Evolutionary conservation across 2,797 vertebrate species (phyloP).

Genomic region (Lagodon rhomboides): DNA sequence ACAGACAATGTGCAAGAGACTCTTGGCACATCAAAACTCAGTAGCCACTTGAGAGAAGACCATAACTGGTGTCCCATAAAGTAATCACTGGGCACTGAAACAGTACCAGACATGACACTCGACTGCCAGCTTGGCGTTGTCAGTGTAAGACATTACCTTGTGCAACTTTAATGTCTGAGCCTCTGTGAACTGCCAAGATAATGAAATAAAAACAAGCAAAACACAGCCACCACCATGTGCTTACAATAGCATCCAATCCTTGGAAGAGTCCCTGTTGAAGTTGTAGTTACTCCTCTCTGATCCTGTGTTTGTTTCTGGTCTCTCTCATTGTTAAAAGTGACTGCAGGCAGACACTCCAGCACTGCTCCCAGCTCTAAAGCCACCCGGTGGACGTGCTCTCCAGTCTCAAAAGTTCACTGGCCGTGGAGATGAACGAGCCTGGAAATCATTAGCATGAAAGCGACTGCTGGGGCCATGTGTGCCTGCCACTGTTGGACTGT

Average conservation of each 20-base stretch:
- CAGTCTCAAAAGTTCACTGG: slow-evolving; percentile 39
- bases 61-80: not conserved
- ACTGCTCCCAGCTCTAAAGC: slow-evolving; percentile 28
- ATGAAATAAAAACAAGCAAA: slow-evolving; percentile 39
- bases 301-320: slow-evolving; percentile 51
- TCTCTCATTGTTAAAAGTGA: slow-evolving; percentile 25
- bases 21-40: not conserved
- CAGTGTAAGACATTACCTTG: not conserved
- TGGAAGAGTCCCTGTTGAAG: slow-evolving; percentile 2
- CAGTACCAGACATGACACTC: not conserved
- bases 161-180: slow-evolving; percentile 15
- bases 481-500: not conserved
- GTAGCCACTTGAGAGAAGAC: slow-evolving; percentile 1
- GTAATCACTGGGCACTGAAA: not conserved
- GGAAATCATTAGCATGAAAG: slow-evolving; percentile 25
- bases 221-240: slow-evolving; percentile 11
- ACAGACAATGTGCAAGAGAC: not conserved
- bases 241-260: slow-evolving; percentile 17
- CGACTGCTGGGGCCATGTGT: slow-evolving; percentile 13
- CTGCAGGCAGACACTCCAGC: slow-evolving; percentile 17
- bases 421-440: slow-evolving; percentile 16
- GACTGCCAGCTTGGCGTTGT: slow-evolving; percentile 1
- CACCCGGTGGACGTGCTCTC: slow-evolving; percentile 9
- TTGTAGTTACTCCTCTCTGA: slow-evolving; percentile 18
- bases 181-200: not conserved